Percentiles rank a stretch among this genome's conserved stretches.
phyloP scores from a whole-genome alignment of 2,797 vertebrate species.

The Xiphorhynchus erythropygius region DNA sequence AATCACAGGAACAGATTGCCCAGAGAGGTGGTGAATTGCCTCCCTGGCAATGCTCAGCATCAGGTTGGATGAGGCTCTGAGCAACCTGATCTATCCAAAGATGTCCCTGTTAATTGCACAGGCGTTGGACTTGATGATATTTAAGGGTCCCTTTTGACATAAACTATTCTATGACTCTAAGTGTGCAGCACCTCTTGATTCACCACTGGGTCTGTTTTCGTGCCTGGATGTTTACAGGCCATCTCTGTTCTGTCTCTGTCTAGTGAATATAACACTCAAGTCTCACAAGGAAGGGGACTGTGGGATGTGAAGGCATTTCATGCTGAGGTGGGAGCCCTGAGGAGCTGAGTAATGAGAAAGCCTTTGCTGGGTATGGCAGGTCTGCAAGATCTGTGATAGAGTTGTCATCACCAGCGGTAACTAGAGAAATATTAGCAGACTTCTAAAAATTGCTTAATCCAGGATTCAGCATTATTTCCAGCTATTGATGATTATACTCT shows the following conservation, averaged over 20 bases:
- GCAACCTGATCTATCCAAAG: neutral
- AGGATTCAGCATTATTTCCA: neutral
- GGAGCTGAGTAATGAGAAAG: neutral
- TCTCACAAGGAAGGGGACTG: neutral
- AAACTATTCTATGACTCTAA: neutral
- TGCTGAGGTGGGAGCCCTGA: accelerated
- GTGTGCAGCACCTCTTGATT: neutral
- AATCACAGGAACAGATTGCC: neutral
- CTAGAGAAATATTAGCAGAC: neutral
- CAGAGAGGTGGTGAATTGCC: neutral
- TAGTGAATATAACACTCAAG: neutral
- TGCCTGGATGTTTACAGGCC: neutral
- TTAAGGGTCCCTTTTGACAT: neutral
- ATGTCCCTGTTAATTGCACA: neutral
- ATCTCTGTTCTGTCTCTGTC: neutral
- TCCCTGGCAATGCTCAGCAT: neutral
- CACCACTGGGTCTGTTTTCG: neutral
- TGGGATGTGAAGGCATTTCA: neutral
- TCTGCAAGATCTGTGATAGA: neutral
- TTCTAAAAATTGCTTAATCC: neutral
- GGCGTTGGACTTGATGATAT: neutral
- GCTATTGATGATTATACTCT: neutral
- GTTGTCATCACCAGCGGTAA: neutral
- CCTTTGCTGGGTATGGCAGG: neutral
- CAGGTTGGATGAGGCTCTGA: neutral